Percentiles rank a stretch among this genome's conserved stretches.
These are phyloP conservation scores for Plectropomus leopardus DNA, from an alignment of 2,113 vertebrate species.

Conservation along the genomic window DNA sequence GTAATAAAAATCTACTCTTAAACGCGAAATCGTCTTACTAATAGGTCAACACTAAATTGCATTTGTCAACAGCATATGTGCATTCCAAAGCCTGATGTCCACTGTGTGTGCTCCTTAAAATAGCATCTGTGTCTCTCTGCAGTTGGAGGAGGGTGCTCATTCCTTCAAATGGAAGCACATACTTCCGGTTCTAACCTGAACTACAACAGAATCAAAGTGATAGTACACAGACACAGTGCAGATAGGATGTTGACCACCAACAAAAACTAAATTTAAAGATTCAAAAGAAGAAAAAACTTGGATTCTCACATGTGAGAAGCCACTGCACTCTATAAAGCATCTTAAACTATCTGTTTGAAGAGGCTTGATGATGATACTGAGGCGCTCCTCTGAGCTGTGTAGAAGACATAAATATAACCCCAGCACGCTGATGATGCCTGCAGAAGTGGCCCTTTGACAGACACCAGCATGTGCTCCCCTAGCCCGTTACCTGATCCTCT, in stretches of 20 bases:
- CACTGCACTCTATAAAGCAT: background rate
- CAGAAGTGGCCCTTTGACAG: conserved; percentile 92
- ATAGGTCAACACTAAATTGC: conserved; percentile 32
- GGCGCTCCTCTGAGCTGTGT: conserved; percentile 59
- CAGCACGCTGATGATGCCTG: conserved; percentile 88
- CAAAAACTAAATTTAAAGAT: background rate
- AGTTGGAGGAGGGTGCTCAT: conserved; percentile 39
- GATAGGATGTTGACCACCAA: background rate
- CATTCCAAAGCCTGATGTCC: conserved; percentile 54
- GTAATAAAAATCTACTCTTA: background rate
- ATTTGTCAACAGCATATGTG: conserved; percentile 61
- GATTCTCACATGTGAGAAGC: background rate
- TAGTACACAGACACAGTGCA: background rate
- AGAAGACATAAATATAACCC: conserved; percentile 84
- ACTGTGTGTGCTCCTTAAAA: conserved; percentile 65
- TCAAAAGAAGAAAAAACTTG: background rate
- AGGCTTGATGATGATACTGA: conserved; percentile 29
- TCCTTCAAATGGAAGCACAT: conserved; percentile 57
- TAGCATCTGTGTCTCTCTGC: conserved; percentile 52
- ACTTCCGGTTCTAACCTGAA: conserved; percentile 43
- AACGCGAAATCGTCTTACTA: conserved; percentile 17
- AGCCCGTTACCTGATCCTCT: conserved; percentile 90
- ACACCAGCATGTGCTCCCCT: conserved; percentile 92
- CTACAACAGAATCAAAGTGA: conserved; percentile 24
- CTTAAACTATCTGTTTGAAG: conserved; percentile 17